phyloP scores from a whole-genome alignment of 2,888 invertebrate species.

The Cephalotes varians region DNA sequence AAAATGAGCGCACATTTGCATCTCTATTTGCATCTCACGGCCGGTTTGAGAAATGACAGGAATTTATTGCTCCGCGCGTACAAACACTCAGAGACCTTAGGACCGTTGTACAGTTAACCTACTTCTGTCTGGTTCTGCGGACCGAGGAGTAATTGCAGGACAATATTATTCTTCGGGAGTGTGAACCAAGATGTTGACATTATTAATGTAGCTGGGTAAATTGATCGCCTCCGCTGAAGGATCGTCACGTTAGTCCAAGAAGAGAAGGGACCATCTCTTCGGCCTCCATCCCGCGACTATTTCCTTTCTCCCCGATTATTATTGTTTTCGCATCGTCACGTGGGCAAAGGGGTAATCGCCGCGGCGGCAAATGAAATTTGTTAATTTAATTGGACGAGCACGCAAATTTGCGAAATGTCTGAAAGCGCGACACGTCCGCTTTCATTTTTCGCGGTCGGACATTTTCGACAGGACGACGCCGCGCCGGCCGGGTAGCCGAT shows the following conservation, averaged over 20 bases:
- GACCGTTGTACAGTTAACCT: constrained; percentile 34
- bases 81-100: constrained; percentile 64
- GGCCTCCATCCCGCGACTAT: neutral
- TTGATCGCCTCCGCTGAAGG: constrained; percentile 30
- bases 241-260: constrained; percentile 26
- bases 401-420: constrained; percentile 49
- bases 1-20: neutral
- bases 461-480: constrained; percentile 45
- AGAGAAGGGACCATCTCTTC: neutral
- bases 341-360: neutral
- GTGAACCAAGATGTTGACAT: constrained; percentile 63
- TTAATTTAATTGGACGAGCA: constrained; percentile 32
- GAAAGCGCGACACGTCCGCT: constrained; percentile 49
- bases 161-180: constrained; percentile 70
- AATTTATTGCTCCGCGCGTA: constrained; percentile 36
- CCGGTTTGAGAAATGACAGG: neutral
- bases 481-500: neutral
- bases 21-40: neutral
- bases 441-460: constrained; percentile 41
- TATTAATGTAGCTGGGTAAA: constrained; percentile 60
- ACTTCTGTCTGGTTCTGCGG: constrained; percentile 27
- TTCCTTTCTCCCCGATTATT: neutral
- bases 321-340: constrained; percentile 6
- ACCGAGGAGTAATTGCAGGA: constrained; percentile 61
- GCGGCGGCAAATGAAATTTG: constrained; percentile 18